A percentile compares a stretch with the other conserved stretches of the same genome.
These are phyloP conservation scores for Chlamydotis undulata DNA, from an alignment of 2,113 vertebrate genomes.

Conservation along the genomic window DNA sequence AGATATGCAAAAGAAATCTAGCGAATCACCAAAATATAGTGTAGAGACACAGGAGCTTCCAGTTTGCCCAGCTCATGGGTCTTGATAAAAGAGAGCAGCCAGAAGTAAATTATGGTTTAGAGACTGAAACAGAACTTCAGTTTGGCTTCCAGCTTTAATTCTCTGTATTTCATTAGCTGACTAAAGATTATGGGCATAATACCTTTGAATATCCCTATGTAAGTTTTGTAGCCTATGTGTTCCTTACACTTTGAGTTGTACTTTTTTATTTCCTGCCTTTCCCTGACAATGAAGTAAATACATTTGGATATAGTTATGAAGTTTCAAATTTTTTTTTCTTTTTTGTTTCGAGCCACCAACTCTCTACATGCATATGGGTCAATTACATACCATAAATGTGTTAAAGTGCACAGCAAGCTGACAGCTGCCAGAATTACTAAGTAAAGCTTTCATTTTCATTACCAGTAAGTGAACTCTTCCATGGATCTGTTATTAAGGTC, in stretches of 20 bases:
- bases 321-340: not conserved
- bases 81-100: not conserved
- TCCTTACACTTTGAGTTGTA: not conserved
- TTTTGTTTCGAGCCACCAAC: not conserved
- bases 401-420: conserved; percentile 48
- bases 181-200: not conserved
- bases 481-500: conserved; percentile 46
- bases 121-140: not conserved
- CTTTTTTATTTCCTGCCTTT: not conserved
- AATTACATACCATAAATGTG: not conserved
- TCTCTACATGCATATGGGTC: not conserved
- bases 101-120: not conserved
- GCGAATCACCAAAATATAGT: not conserved
- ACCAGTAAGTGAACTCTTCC: conserved; percentile 21
- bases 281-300: not conserved
- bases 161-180: not conserved
- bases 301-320: not conserved
- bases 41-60: not conserved
- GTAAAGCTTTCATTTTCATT: conserved; percentile 59
- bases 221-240: not conserved
- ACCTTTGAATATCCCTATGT: not conserved
- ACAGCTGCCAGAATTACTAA: conserved; percentile 50
- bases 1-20: not conserved
- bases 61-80: not conserved
- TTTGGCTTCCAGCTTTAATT: not conserved